Percentiles rank a stretch among this genome's conserved stretches.
Conservation (phyloP, 2,888 invertebrate species). For the Sepiola atlantica region DNA sequence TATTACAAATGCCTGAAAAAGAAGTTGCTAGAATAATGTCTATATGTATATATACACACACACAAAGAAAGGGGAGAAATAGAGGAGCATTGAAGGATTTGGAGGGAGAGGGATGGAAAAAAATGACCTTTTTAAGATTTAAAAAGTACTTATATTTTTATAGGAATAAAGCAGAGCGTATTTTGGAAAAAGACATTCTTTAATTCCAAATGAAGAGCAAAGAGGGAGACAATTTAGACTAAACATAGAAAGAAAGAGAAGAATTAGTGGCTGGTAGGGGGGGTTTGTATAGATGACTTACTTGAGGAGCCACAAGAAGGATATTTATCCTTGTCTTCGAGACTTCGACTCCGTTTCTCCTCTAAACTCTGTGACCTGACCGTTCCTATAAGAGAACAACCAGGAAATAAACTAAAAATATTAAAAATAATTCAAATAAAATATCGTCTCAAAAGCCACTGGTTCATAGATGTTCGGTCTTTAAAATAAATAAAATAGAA, state of each 20-base stretch:
- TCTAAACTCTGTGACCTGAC: slow-evolving; percentile 57
- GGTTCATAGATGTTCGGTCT: slow-evolving; percentile 5
- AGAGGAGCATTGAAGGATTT: neutral
- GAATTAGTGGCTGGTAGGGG: slow-evolving; percentile 36
- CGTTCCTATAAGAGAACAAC: slow-evolving; percentile 43
- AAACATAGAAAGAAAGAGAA: neutral
- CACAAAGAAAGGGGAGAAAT: neutral
- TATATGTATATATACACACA: slow-evolving; percentile 35
- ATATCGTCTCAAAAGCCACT: neutral
- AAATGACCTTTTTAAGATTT: slow-evolving; percentile 24
- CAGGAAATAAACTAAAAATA: slow-evolving; percentile 32
- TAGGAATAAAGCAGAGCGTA: neutral
- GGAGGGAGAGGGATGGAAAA: neutral
- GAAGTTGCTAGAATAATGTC: neutral
- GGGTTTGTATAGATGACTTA: slow-evolving; percentile 38
- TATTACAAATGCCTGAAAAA: neutral
- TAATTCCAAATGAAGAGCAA: slow-evolving; percentile 10
- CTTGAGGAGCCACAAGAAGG: slow-evolving; percentile 42
- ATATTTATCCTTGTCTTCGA: slow-evolving; percentile 61
- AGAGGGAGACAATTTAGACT: slow-evolving; percentile 9
- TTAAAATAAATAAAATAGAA: neutral
- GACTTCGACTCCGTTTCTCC: slow-evolving; percentile 66
- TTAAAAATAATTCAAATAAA: neutral
- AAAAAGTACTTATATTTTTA: neutral
- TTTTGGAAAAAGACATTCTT: neutral